phyloP scores from a whole-genome alignment of 2,797 vertebrate genomes.

The Phoeniculus purpureus region DNA sequence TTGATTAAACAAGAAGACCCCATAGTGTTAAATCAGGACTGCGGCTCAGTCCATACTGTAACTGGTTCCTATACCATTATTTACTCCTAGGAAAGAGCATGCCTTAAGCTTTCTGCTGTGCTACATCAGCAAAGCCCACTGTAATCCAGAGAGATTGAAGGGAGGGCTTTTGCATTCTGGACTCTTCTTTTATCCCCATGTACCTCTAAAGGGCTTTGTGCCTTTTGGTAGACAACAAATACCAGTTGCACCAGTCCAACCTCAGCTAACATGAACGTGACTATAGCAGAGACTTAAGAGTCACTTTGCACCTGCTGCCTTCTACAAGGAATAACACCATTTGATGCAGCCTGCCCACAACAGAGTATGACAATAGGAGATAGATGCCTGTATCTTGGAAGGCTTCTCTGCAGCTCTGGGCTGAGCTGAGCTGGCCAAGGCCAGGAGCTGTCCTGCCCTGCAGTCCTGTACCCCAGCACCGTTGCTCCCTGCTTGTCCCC shows the following conservation, averaged over 20 bases:
- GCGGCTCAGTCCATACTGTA: not conserved
- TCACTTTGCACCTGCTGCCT: not conserved
- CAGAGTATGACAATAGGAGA: accelerated
- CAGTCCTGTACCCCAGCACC: not conserved
- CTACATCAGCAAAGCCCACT: not conserved
- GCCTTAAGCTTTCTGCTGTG: not conserved
- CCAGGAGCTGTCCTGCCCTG: not conserved
- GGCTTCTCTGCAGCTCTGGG: not conserved
- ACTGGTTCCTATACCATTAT: not conserved
- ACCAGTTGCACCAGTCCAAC: not conserved
- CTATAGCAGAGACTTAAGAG: accelerated
- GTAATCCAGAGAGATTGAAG: accelerated
- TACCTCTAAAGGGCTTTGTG: not conserved
- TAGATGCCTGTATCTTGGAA: accelerated
- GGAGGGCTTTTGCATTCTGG: not conserved
- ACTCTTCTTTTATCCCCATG: not conserved
- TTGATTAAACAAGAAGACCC: not conserved
- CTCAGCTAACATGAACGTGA: not conserved
- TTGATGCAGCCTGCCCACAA: accelerated
- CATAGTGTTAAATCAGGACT: not conserved
- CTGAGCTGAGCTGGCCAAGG: not conserved
- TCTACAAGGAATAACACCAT: not conserved
- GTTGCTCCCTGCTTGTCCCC: not conserved
- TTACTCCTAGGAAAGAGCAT: not conserved
- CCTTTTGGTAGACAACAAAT: not conserved